Percentiles rank a stretch among this genome's conserved stretches.
Evolutionary conservation across 2,797 vertebrate species (phyloP).

Genomic region (Enoplosus armatus): DNA sequence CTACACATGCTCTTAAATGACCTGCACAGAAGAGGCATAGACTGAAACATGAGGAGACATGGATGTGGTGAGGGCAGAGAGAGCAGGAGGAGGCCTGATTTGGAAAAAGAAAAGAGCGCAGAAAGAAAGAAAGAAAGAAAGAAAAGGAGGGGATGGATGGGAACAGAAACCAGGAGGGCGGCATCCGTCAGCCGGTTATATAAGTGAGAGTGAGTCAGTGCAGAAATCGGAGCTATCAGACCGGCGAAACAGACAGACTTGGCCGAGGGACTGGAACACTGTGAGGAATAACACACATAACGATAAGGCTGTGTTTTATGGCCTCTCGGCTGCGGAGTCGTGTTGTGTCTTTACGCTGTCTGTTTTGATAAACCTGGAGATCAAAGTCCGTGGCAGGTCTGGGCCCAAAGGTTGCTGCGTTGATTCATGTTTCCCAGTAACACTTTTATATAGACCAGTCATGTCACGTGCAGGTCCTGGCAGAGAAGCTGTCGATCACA

Average conservation of each 20-base stretch:
- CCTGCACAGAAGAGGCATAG: constrained; percentile 25
- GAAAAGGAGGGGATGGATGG: not conserved
- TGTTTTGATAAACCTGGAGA: constrained; percentile 42
- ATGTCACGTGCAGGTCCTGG: constrained; percentile 12
- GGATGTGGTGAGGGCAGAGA: constrained; percentile 29
- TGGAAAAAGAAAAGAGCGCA: constrained; percentile 38
- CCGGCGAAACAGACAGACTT: constrained; percentile 43
- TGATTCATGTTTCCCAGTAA: constrained; percentile 24
- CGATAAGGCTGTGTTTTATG: constrained; percentile 40
- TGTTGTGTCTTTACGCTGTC: constrained; percentile 25
- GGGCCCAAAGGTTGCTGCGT: constrained; percentile 1
- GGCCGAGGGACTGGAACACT: constrained; percentile 44
- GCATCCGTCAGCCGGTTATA: constrained; percentile 62
- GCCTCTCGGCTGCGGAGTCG: constrained; percentile 45
- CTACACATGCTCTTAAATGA: constrained; percentile 28
- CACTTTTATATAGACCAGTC: not conserved
- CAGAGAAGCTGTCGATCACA: constrained; percentile 5
- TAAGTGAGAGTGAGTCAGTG: constrained; percentile 67
- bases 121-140: constrained; percentile 38
- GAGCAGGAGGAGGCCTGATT: constrained; percentile 31
- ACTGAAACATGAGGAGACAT: constrained; percentile 36
- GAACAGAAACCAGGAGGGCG: constrained; percentile 42
- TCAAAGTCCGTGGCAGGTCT: constrained; percentile 32
- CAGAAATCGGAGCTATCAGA: constrained; percentile 57
- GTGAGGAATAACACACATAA: constrained; percentile 48